Evolutionary conservation across 2,113 vertebrate species (phyloP), one percentile per base, ranked within the genome.

Genomic region (Ammodytes marinus): DNA sequence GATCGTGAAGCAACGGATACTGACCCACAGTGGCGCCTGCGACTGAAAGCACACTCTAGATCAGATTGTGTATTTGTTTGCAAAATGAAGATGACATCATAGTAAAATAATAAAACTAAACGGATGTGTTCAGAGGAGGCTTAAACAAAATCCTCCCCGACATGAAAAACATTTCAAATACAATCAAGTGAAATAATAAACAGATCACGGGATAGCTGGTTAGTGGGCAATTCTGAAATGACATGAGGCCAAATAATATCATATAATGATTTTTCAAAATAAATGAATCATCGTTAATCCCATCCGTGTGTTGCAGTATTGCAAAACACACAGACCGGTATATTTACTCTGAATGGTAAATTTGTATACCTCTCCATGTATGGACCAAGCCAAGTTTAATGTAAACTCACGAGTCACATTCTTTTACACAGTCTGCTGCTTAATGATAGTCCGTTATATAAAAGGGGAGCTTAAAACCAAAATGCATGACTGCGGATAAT

Each of bases 401-500:
- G 17, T 59, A 49, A 63, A 79, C 53, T 71, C 13, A 35, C 50
- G 15, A 17, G 57, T 59, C 52, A 42, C 53, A 50, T 82, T 79
- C 27, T 43, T 74, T 49, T 17, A 60, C 47, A 80, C 47, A 42
- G 74, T 70, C 69, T 71, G 58, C 55, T 74, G 63, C 60, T 65
- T 59, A 27, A 47, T 42, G 47, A 47, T 9, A 50, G n/a, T 11
- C 72, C 61, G 50, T 53, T 39, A 73, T 42, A 64, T 78, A 74
- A 79, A 77, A 72, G 13, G 14, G 40, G 47, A 61, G 64, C 60
- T 85, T 72, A 65, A 82, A 84, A 57, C 47, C 8, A 35, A 43
- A 82, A 84, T 71, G 77, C 90, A 86, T 86, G 84, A 92, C 84
- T 90, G 78, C 76, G 78, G 79, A 85, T 87, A 89, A 91, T 93